Conservation (phyloP, 2,113 vertebrate genomes). For the Eulacestoma nigropectus region DNA sequence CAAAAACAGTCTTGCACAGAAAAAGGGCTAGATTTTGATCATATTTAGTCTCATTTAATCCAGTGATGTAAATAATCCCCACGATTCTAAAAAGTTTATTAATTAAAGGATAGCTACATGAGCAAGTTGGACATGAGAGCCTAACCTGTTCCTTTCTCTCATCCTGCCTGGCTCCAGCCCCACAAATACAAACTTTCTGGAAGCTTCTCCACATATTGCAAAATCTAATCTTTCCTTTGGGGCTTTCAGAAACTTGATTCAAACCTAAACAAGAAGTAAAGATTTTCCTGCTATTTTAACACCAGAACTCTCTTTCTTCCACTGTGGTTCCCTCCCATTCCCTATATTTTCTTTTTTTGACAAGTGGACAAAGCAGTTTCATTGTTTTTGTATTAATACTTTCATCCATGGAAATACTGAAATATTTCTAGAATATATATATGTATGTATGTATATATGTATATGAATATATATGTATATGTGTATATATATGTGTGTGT, state of each 20-base stretch:
- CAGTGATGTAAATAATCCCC: neutral
- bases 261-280: neutral
- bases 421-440: neutral
- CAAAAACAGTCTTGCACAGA: neutral
- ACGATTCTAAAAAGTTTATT: neutral
- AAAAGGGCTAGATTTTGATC: neutral
- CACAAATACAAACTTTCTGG: neutral
- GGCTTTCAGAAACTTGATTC: neutral
- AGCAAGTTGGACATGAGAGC: neutral
- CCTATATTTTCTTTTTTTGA: neutral
- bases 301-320: neutral
- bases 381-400: neutral
- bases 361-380: neutral
- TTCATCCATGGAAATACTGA: neutral
- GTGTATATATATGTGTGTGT: neutral
- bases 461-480: neutral
- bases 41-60: neutral
- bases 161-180: neutral
- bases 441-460: neutral
- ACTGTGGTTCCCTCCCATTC: neutral
- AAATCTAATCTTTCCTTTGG: neutral
- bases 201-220: neutral
- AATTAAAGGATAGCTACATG: neutral
- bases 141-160: neutral
- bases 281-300: neutral